Conservation (phyloP, 2,888 invertebrate genomes). For the Protophormia terraenovae region DNA sequence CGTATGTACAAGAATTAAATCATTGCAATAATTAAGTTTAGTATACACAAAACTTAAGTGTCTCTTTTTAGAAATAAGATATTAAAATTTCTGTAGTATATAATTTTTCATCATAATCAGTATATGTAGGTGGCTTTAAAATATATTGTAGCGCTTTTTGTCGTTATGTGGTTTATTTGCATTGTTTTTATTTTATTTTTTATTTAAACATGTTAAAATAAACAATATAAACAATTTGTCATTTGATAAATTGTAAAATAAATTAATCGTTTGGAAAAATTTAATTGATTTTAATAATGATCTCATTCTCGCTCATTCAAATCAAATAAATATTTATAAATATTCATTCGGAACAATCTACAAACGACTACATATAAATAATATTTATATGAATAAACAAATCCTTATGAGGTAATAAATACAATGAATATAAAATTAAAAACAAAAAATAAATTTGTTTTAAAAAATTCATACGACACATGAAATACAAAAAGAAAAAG, state of each 20-base stretch:
- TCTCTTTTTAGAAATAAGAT: too few relatives aligned
- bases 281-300: conserved; percentile 60
- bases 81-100: too few relatives aligned
- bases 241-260: conserved; percentile 52
- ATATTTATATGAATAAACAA: neutral
- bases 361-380: neutral
- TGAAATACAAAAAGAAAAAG: neutral
- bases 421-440: neutral
- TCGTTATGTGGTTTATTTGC: neutral
- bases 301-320: conserved; percentile 1
- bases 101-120: too few relatives aligned
- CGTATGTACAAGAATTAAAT: too few relatives aligned
- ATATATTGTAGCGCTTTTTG: neutral
- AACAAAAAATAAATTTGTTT: neutral
- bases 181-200: neutral
- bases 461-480: neutral
- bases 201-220: conserved; percentile 26
- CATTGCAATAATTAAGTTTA: neutral
- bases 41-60: neutral
- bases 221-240: conserved; percentile 47
- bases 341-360: neutral
- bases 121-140: neutral
- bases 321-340: conserved; percentile 25
- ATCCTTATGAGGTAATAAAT: neutral
- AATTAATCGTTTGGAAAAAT: conserved; percentile 57